Base-by-base conservation (phyloP, 2,888 invertebrate species). In the Rhingia rostrata region DNA sequence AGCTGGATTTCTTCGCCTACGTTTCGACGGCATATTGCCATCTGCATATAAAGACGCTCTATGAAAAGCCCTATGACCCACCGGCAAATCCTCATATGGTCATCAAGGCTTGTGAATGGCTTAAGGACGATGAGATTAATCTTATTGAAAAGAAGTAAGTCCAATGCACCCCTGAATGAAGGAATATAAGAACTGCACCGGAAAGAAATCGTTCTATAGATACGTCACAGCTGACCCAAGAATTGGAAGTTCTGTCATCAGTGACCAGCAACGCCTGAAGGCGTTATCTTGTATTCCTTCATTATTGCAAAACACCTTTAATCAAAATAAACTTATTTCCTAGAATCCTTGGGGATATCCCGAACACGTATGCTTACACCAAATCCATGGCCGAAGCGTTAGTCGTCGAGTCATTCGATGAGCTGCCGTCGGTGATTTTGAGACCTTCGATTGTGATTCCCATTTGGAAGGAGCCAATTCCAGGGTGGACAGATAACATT, bases 11-110 rank as follows among this genome's bases (percentile, higher is more conserved):
- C 75, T 91, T 91, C 61, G 91, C 90, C 12, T 90, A 98, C 91
- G 94, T 98, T 5, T 98, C 98, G 2, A 98, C 98, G 0, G 95
- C 98, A 0, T 98, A 97, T 91, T 97, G 98, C 88, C 98, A 98
- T 90, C 94, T 98, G 74, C 94, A 97, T 88, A 95, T 96, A 89
- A 94, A 94, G 85, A 93, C 96, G 3, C 91, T 98, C 22, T 94
- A 95, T 86, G 98, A 98, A 92, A 95, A 94, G 88, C 93, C 97
- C 0, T 99, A 99, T 90, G 95, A 96, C 3, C 95, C 97, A 0
- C 96, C 96, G 0, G 94, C 95, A 63, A 93, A 95, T 91, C 96
- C 96, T 0, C 94, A 95, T 87, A 93, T 94, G 87, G 93, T 96
- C 86, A 96, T 96, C 63, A 94, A 95, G 88, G 93, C 95, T 1